Evolutionary conservation across 2,888 invertebrate species (phyloP).

Genomic region (Onthophagus sagittarius): DNA sequence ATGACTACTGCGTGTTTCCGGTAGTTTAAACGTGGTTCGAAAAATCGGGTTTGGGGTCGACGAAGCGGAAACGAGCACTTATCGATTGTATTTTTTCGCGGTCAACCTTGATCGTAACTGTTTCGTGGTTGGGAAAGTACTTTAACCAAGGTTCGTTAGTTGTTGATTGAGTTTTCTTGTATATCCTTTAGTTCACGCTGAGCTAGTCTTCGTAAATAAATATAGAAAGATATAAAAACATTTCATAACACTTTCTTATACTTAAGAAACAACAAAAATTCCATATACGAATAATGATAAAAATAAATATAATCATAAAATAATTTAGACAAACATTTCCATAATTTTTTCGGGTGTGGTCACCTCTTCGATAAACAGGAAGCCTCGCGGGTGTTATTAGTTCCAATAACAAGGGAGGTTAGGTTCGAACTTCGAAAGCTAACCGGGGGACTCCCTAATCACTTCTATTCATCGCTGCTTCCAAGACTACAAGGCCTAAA

Average conservation of each 20-base stretch:
- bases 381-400: constrained; percentile 43
- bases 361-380: constrained; percentile 39
- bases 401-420: constrained; percentile 42
- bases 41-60: background rate
- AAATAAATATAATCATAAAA: background rate
- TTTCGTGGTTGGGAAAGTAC: constrained; percentile 20
- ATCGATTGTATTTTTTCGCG: constrained; percentile 18
- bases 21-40: background rate
- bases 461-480: constrained; percentile 40
- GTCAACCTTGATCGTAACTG: constrained; percentile 22
- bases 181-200: constrained; percentile 10
- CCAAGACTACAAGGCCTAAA: constrained; percentile 33
- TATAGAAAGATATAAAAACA: background rate
- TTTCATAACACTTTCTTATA: no score
- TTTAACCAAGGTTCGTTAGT: constrained; percentile 14
- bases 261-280: no score
- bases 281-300: background rate
- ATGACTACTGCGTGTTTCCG: background rate
- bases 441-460: constrained; percentile 36
- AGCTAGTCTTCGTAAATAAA: constrained; percentile 13
- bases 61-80: constrained; percentile 6
- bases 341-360: constrained; percentile 37
- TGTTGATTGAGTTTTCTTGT: constrained; percentile 25
- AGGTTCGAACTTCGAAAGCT: constrained; percentile 21
- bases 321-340: constrained; percentile 28